Evolutionary conservation across 2,113 vertebrate species (phyloP).

Genomic region (Odontesthes bonariensis): DNA sequence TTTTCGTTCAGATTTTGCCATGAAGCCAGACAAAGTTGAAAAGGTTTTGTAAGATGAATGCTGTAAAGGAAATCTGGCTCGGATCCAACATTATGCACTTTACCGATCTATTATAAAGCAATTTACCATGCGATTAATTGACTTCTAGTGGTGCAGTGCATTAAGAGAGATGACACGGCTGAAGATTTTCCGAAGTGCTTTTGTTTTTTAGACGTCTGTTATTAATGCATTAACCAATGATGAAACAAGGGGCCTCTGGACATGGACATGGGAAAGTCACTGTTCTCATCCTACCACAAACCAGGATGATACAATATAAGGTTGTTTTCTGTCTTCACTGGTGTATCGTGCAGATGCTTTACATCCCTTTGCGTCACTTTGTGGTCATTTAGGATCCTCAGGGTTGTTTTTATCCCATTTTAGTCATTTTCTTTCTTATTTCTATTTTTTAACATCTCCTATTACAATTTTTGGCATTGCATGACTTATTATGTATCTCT

Average conservation of each 20-base stretch:
- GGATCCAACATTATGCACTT: constrained; percentile 44
- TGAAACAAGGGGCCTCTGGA: neutral
- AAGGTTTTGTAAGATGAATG: constrained; percentile 48
- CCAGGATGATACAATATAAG: neutral
- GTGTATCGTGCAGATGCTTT: neutral
- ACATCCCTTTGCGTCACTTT: neutral
- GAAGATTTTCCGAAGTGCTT: constrained; percentile 6
- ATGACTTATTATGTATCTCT: neutral
- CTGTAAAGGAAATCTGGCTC: constrained; percentile 39
- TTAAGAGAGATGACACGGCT: constrained; percentile 22
- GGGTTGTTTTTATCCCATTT: neutral
- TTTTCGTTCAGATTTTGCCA: constrained; percentile 9
- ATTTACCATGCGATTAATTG: constrained; percentile 39
- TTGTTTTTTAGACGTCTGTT: constrained; percentile 7
- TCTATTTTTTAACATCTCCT: no score
- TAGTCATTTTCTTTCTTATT: neutral
- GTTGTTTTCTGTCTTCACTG: neutral
- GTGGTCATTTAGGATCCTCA: no score
- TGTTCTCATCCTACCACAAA: neutral
- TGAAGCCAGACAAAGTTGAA: constrained; percentile 35
- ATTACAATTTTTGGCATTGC: neutral
- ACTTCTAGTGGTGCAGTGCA: constrained; percentile 31
- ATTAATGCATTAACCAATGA: constrained; percentile 5
- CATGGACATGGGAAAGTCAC: neutral
- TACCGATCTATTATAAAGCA: constrained; percentile 50